A percentile compares a stretch with the other conserved stretches of the same genome.
Evolutionary conservation across 1,140 invertebrate genomes (phyloP).

Genomic region (Drosophila sturtevanti): DNA sequence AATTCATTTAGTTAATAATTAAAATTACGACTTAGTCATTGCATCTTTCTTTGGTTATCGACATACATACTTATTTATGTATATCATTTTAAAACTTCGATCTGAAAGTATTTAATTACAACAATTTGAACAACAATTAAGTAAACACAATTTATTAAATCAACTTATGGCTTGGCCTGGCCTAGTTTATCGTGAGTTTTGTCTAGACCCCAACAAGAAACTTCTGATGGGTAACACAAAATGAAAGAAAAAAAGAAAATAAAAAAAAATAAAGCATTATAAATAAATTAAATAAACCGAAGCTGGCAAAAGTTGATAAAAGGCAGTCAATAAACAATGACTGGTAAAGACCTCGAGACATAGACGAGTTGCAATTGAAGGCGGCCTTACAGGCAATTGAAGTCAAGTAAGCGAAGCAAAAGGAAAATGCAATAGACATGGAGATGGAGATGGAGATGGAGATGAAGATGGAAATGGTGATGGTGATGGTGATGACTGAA

Average conservation of each 20-base stretch:
- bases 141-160: not conserved
- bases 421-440: conserved; percentile 45
- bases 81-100: too few species aligned
- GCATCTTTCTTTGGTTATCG: not conserved
- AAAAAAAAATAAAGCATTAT: conserved; percentile 15
- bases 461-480: conserved; percentile 1
- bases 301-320: conserved; percentile 28
- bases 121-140: not conserved
- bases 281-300: conserved; percentile 48
- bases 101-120: not conserved
- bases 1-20: not conserved
- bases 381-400: conserved; percentile 33
- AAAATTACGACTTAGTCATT: not conserved
- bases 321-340: conserved; percentile 30
- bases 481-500: conserved; percentile 1
- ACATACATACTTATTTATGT: too few species aligned
- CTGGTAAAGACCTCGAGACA: conserved; percentile 23
- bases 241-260: not conserved
- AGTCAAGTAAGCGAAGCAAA: conserved; percentile 46
- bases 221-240: too few species aligned
- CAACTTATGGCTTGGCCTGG: not conserved
- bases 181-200: not conserved
- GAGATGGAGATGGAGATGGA: not conserved
- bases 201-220: conserved; percentile 14
- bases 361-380: conserved; percentile 24